These are phyloP conservation scores for Erpornis zantholeuca DNA, from an alignment of 2,113 vertebrate genomes.

Conservation along the genomic window DNA sequence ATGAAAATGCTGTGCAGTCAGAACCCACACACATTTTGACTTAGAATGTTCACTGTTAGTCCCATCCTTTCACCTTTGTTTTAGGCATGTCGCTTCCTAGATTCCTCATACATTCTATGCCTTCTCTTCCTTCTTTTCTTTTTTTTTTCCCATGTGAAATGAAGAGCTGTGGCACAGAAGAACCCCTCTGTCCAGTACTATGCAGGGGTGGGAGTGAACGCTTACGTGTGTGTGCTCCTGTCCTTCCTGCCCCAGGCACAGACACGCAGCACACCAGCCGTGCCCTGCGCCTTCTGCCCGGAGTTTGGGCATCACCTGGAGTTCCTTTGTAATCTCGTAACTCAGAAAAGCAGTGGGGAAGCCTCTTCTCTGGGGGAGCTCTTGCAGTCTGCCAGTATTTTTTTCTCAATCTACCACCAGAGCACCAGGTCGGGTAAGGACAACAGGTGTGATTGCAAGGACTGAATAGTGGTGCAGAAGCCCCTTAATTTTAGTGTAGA, in stretches of 20 bases:
- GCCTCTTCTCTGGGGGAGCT: slow-evolving; percentile 86
- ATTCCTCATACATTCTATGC: rapidly evolving
- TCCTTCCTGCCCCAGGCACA: slow-evolving; percentile 83
- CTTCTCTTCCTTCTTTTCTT: not conserved
- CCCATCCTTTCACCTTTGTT: not conserved
- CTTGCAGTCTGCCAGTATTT: slow-evolving; percentile 75
- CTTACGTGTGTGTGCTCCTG: slow-evolving; percentile 79
- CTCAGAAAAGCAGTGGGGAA: slow-evolving; percentile 81
- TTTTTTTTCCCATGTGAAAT: not conserved
- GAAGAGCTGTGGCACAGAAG: slow-evolving; percentile 77
- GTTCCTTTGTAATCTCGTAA: slow-evolving; percentile 79
- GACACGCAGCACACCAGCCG: slow-evolving; percentile 70
- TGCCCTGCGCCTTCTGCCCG: slow-evolving; percentile 85
- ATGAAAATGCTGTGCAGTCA: not conserved
- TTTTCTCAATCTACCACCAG: slow-evolving; percentile 87
- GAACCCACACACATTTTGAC: not conserved
- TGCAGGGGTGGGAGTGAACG: slow-evolving; percentile 81
- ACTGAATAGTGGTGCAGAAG: not conserved
- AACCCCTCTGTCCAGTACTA: slow-evolving; percentile 76
- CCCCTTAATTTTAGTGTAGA: not conserved
- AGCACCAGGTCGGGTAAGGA: slow-evolving; percentile 69
- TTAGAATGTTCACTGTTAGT: not conserved
- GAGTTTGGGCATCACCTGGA: slow-evolving; percentile 83
- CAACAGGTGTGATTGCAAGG: rapidly evolving
- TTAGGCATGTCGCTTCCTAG: not conserved